Evolutionary conservation across 2,888 invertebrate genomes (phyloP), one percentile per base, ranked within the genome.

Genomic region (Cryptocheilus praepositus): DNA sequence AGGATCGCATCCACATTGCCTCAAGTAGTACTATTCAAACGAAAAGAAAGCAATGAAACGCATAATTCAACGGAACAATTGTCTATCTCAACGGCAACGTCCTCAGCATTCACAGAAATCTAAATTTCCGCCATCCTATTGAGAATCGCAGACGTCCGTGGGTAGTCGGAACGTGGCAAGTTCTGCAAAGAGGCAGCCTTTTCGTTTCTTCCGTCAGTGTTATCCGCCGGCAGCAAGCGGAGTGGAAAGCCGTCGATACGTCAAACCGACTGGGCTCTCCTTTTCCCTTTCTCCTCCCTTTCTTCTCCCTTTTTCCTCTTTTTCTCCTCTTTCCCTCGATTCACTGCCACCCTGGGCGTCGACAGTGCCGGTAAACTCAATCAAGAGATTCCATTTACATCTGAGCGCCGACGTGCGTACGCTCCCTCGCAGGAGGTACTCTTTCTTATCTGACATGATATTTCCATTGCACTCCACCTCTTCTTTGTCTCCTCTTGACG

Each of bases 381-480:
- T 78, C 79, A 76, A 72, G 62, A 74, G 76, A 79, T 79, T 76
- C 71, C 79, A 76, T 76, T 79, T 78, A 70, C 74, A 74, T 74
- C 67, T 79, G 70, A 62, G 54, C 62, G 64, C 49, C 63, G 65
- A 57, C 49, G 61, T 52, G 67, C 68, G 58, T 63, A 64, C 52
- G 36, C 51, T 60, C 19, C 59, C 43, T 46, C 19, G 19, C 43
- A 21, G 52, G 21, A 54, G 54, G 43, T 60, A 52, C 44, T 68
- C 21, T 65, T 71, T 69, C 69, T 69, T 69, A 65, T 71, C 69
- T 49, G 71, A 64, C 64, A 43, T 28, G 62, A 61, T 61, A 61
- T 62, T 69, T 65, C 62, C 65, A 53, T 53, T 44, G 54, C 52
- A 22, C 15, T 18, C 44, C 43, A 28, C 25, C 11, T 13, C 51